Evolutionary conservation across 2,888 invertebrate genomes (phyloP).

Genomic region (Drosophila tripunctata): DNA sequence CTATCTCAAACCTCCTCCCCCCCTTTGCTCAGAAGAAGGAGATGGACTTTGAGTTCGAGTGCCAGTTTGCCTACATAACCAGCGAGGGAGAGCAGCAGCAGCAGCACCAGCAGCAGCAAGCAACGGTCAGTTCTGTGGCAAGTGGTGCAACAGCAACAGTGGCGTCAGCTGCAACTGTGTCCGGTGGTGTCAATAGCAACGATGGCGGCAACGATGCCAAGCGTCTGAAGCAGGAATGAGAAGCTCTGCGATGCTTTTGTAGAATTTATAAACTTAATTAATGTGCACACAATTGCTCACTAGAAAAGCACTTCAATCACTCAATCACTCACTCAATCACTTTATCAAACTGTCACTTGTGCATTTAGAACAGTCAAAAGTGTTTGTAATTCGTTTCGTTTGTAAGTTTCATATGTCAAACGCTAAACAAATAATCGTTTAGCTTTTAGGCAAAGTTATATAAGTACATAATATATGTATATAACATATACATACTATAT

Average conservation of each 20-base stretch:
- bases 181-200: not conserved
- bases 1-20: too few relatives aligned
- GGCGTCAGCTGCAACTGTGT: not conserved
- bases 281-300: constrained; percentile 23
- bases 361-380: constrained; percentile 60
- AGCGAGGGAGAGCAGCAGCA: constrained; percentile 66
- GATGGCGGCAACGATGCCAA: constrained; percentile 72
- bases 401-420: constrained; percentile 51
- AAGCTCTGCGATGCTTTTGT: constrained; percentile 8
- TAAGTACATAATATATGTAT: too few relatives aligned
- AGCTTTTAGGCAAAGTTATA: constrained; percentile 47
- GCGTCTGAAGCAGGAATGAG: constrained; percentile 83
- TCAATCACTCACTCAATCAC: not conserved
- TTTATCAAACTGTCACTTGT: constrained; percentile 41
- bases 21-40: constrained; percentile 74
- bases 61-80: constrained; percentile 82
- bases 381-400: constrained; percentile 50
- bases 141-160: constrained; percentile 15
- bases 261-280: constrained; percentile 33
- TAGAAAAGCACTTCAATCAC: not conserved
- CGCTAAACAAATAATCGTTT: constrained; percentile 42
- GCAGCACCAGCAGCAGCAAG: too few relatives aligned
- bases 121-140: constrained; percentile 40
- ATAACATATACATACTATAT: too few relatives aligned
- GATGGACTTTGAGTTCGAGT: constrained; percentile 82